A percentile compares a stretch with the other conserved stretches of the same genome.
These are phyloP conservation scores for Andrena trimmerana DNA, from an alignment of 2,888 invertebrate species.

Conservation along the genomic window DNA sequence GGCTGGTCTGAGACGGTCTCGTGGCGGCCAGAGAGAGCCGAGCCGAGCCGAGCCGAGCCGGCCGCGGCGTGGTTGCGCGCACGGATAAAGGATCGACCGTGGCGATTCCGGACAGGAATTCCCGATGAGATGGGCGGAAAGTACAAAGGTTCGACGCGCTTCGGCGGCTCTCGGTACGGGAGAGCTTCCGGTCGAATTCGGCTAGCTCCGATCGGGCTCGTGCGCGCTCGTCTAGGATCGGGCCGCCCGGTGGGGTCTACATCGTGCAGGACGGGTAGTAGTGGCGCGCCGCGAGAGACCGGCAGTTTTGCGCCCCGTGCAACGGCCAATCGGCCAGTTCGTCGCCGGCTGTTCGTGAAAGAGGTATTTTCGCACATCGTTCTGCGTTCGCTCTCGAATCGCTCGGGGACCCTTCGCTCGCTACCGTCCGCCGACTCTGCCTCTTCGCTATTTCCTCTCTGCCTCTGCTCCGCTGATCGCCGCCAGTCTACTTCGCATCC, in stretches of 20 bases:
- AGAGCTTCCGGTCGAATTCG: conserved; percentile 78
- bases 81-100: conserved; percentile 63
- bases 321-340: conserved; percentile 83
- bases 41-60: neutral
- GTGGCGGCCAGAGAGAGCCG: conserved; percentile 3
- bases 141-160: conserved; percentile 76
- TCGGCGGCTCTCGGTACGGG: conserved; percentile 71
- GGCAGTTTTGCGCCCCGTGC: conserved; percentile 69
- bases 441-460: conserved; percentile 25
- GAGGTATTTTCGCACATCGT: conserved; percentile 73
- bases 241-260: conserved; percentile 60
- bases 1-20: neutral
- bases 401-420: conserved; percentile 18
- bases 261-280: conserved; percentile 75
- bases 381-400: conserved; percentile 49
- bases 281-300: conserved; percentile 65
- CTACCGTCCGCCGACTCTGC: conserved; percentile 19
- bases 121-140: conserved; percentile 78
- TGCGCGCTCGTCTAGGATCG: conserved; percentile 74
- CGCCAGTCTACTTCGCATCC: conserved; percentile 2
- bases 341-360: conserved; percentile 82
- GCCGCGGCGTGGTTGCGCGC: conserved; percentile 33
- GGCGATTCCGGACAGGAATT: conserved; percentile 73
- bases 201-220: conserved; percentile 76
- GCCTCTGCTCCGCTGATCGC: neutral